A percentile compares a stretch with the other conserved stretches of the same genome.
Conservation (phyloP, 2,888 invertebrate genomes). For the Nymphalis urticae region DNA sequence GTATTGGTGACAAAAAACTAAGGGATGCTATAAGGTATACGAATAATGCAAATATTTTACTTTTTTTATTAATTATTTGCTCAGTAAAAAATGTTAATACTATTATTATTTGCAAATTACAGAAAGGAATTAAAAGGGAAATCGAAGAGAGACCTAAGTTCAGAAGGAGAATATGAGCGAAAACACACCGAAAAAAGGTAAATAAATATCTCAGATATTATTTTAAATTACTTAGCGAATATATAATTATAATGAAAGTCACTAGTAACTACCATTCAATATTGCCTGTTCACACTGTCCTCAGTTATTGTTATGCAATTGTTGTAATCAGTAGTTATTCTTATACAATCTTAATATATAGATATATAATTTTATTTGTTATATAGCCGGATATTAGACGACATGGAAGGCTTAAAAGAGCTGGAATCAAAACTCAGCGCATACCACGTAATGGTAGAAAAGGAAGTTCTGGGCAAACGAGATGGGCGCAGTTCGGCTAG, state of each 20-base stretch:
- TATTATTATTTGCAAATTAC: conserved; percentile 33
- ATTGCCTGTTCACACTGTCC: too few species aligned
- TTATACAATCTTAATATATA: too few species aligned
- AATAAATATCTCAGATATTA: conserved; percentile 8
- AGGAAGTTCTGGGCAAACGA: conserved; percentile 79
- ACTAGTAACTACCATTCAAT: too few species aligned
- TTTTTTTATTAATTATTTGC: not conserved
- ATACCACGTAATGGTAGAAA: conserved; percentile 89
- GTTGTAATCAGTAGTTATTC: too few species aligned
- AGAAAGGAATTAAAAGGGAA: conserved; percentile 77
- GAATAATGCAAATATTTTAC: not conserved
- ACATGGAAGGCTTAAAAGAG: conserved; percentile 88
- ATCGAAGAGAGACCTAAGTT: conserved; percentile 74
- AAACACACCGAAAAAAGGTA: conserved; percentile 78
- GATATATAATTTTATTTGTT: not conserved
- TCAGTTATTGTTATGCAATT: too few species aligned
- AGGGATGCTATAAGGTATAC: conserved; percentile 85
- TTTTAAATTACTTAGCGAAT: not conserved
- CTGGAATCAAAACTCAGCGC: conserved; percentile 89
- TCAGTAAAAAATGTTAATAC: not conserved
- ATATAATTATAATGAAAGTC: too few species aligned
- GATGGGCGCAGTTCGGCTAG: conserved; percentile 67
- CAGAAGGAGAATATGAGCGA: conserved; percentile 77
- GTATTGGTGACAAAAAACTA: conserved; percentile 83
- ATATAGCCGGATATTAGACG: conserved; percentile 80